Conservation (phyloP, 2,797 vertebrate genomes). For the Hydrocynus forskahlii region DNA sequence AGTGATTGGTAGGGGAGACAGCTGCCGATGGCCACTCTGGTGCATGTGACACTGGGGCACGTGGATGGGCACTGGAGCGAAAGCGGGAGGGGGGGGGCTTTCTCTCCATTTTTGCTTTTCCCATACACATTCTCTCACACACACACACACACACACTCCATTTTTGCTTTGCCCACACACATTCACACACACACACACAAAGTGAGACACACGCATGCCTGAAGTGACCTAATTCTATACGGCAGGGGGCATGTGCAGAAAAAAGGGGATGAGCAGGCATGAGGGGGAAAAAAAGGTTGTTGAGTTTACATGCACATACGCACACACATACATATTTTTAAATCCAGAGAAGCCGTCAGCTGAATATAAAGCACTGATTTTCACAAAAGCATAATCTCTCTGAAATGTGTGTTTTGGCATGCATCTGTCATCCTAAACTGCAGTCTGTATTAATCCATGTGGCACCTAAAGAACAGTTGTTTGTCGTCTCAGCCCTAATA, state of each 20-base stretch:
- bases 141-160: neutral
- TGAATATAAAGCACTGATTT: neutral
- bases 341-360: too few species aligned
- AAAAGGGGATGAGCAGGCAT: neutral
- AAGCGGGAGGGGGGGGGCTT: neutral
- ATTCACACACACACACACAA: neutral
- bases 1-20: neutral
- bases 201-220: neutral
- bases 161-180: neutral
- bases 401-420: neutral
- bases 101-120: neutral
- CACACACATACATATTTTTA: neutral
- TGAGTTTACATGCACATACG: neutral
- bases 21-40: neutral
- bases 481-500: too few species aligned
- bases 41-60: conserved; percentile 25
- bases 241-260: neutral
- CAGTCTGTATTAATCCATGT: neutral
- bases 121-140: neutral
- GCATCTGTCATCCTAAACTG: neutral
- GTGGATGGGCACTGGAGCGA: conserved; percentile 2
- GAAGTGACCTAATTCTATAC: conserved; percentile 32
- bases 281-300: neutral
- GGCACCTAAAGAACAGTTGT: too few species aligned
- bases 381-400: neutral